Evolutionary conservation across 2,797 vertebrate genomes (phyloP), one percentile per base, ranked within the genome.

Genomic region (Vultur gryphus): DNA sequence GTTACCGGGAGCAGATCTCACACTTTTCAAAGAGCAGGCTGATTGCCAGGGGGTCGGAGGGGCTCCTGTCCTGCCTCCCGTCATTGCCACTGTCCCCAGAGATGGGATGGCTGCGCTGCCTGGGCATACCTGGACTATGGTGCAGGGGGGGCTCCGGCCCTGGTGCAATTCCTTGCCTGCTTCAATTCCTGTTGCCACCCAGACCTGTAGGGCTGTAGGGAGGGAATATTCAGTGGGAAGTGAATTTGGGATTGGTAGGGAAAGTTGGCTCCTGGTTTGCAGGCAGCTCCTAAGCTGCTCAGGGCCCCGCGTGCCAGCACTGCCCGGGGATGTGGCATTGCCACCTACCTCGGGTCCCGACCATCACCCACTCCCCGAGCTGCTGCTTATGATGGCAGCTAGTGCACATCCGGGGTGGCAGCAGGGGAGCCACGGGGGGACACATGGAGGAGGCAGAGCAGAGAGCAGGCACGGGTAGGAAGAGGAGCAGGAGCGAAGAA

Each of bases 231-330:
- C 41, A 52, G 33, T 37, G 59, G 19, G 31, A 85, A 62, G 14
- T 71, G 25, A 71, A 69, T 79, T 55, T 80, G 18, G 12, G 15
- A 58, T 29, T 19, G 16, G 5, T 18, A 28, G 52, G 25, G 24
- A 83, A 28, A 26, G 28, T 5, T 2, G 0, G 16, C 13, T 82
- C 3, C 67, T 54, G 64, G 33, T 49, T 58, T 83, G 26, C 48
- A 35, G 52, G 48, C 57, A n/a, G n/a, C 54, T 79, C 33, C 31
- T 31, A 28, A 19, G 62, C 28, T 76, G 23, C 35, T 14, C 2
- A 2, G 13, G 7, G 13, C 7, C 8, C 28, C 1, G 1, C 7
- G 1, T 11, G 16, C 16, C 62, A 72, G 65, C 8, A 13, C 31
- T 71, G 29, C 21, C 44, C 31, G 0, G 0, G 49, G 49, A 35